Evolutionary conservation across 2,888 invertebrate genomes (phyloP), one percentile per base, ranked within the genome.

Genomic region (Apocheima hispidaria): DNA sequence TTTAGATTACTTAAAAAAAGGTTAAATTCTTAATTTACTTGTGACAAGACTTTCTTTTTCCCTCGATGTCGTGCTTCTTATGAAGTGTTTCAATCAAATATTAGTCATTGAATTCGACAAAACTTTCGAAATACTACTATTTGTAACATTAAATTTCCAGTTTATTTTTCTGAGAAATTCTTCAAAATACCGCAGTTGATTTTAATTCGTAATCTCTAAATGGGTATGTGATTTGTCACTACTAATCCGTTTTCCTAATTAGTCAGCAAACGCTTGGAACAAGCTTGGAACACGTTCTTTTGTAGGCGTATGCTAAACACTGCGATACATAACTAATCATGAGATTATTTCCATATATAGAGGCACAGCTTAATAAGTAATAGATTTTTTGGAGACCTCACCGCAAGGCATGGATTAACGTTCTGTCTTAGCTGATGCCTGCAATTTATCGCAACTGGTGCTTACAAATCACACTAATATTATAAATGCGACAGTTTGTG

Each of bases 181-280:
- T 4, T 44, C 23, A 48, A 40, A 36, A 48, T 40, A 51, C 51
- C 44, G 56, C 56, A 36, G 46, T 46, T 36, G 14, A 60, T 60
- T 60, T 54, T 20, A 56, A 56, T 56, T 53, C 46, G 40, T 41
- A 44, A 52, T 56, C 51, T 55, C 51, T 14, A 56, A 53, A 23
- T 51, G 44, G 55, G 54, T 51, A 55, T 51, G 60, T 51, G 61
- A 61, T 61, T 61, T 61, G 61, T 61, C 55, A 56, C 49, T 35
- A 41, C 44, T 52, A 51, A 56, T 61, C 55, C 56, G 51, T 61
- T 33, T 61, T 61, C 23, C 61, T 66, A 68, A 75, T 75, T 72
- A 72, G 66, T 71, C 67, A 69, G 61, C 55, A 41, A 68, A 71
- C 63, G 63, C 63, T 69, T 66, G 21, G 50, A 51, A 50, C 21